A percentile compares a stretch with the other conserved stretches of the same genome.
phyloP scores from a whole-genome alignment of 2,113 vertebrate species.

The Ptyas mucosa region DNA sequence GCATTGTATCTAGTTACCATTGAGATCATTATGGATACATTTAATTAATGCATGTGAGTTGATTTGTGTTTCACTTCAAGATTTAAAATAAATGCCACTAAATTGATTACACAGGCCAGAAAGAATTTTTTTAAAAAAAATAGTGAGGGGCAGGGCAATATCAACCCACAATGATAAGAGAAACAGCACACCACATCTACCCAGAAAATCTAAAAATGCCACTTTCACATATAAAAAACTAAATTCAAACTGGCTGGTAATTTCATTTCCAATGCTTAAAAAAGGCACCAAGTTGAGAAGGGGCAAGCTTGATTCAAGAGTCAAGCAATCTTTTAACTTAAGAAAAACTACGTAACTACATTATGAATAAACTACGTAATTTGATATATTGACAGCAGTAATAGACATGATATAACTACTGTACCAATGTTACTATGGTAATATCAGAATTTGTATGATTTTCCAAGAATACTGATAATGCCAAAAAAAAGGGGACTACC shows the following conservation, averaged over 20 bases:
- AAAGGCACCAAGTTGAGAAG: background rate
- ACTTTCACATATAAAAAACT: background rate
- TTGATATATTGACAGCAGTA: background rate
- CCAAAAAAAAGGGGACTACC: conserved; percentile 33
- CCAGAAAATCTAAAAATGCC: background rate
- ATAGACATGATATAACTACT: conserved; percentile 18
- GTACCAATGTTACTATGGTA: conserved; percentile 24
- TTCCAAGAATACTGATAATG: conserved; percentile 41
- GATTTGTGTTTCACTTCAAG: conserved; percentile 1
- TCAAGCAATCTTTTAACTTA: background rate
- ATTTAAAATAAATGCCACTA: background rate
- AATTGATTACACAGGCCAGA: background rate
- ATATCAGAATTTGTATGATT: conserved; percentile 38
- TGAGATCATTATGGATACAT: background rate
- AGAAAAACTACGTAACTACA: background rate
- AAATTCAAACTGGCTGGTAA: background rate
- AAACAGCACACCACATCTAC: background rate
- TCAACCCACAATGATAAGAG: background rate
- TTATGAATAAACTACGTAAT: background rate
- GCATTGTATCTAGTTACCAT: conserved; percentile 8
- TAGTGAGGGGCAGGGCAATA: background rate
- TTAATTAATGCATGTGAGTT: background rate
- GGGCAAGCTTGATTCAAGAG: background rate
- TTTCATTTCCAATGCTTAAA: background rate
- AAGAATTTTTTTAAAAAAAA: background rate